Conservation (phyloP, 2,113 vertebrate species). For the Mohoua ochrocephala region DNA sequence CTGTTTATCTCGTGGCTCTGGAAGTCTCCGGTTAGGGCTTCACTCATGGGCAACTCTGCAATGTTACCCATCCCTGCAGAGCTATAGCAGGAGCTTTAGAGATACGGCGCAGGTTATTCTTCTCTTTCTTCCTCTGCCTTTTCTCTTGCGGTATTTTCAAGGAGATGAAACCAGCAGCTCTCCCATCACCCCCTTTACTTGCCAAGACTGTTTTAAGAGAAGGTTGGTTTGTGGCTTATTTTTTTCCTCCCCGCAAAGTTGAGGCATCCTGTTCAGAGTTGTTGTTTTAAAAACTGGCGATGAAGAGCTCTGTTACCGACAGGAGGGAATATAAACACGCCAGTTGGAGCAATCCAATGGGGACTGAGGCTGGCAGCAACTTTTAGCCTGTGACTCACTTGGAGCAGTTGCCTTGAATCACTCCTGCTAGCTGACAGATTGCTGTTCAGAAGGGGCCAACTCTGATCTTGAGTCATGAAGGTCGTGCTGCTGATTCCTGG, state of each 20-base stretch:
- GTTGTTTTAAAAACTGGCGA: background rate
- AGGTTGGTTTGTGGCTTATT: accelerated
- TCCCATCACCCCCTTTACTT: background rate
- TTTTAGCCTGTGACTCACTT: background rate
- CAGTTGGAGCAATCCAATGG: background rate
- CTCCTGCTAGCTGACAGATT: background rate
- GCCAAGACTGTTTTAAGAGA: background rate
- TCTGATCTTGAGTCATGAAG: background rate
- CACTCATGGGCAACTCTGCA: background rate
- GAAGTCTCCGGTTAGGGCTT: background rate
- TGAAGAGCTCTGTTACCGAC: background rate
- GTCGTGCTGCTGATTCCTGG: background rate
- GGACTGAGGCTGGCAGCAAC: background rate
- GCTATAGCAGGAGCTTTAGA: background rate
- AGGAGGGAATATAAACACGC: background rate
- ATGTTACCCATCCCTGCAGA: background rate
- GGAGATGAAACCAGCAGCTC: background rate
- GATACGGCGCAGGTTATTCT: accelerated
- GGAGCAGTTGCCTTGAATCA: background rate
- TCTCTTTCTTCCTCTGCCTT: background rate
- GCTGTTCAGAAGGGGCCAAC: background rate
- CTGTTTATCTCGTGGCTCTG: background rate
- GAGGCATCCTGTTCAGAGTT: background rate
- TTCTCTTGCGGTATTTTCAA: background rate
- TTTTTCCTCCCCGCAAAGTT: background rate